Conservation (phyloP, 2,113 vertebrate species). For the Ranitomeya imitator region DNA sequence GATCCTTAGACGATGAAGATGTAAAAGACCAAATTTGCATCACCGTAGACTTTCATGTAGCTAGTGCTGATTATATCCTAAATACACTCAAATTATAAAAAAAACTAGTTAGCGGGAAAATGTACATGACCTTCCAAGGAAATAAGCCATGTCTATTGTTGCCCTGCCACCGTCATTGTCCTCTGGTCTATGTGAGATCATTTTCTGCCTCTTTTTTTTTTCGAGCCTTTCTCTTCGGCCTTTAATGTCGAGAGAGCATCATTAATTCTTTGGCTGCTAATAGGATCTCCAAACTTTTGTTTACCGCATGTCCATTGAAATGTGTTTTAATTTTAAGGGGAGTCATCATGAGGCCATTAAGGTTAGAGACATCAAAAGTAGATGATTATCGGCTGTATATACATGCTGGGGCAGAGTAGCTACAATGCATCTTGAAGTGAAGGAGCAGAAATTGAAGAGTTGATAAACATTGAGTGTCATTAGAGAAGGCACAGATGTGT, state of each 20-base stretch:
- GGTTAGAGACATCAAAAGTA: slow-evolving; percentile 56
- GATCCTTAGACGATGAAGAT: not conserved
- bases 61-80: slow-evolving; percentile 12
- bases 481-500: slow-evolving; percentile 54
- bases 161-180: not conserved
- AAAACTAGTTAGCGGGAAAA: not conserved
- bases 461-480: slow-evolving; percentile 49
- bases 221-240: slow-evolving; percentile 5
- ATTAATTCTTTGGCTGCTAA: slow-evolving; percentile 52
- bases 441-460: slow-evolving; percentile 48
- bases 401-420: slow-evolving; percentile 13
- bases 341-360: slow-evolving; percentile 54
- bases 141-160: slow-evolving; percentile 15
- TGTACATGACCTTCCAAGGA: slow-evolving; percentile 3
- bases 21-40: not conserved
- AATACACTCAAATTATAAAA: slow-evolving; percentile 18
- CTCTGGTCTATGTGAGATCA: slow-evolving; percentile 21
- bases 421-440: slow-evolving; percentile 49
- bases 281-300: slow-evolving; percentile 57
- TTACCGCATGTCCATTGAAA: slow-evolving; percentile 47
- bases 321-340: slow-evolving; percentile 53
- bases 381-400: slow-evolving; percentile 38
- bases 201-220: slow-evolving; percentile 30
- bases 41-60: not conserved
- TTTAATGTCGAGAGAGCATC: slow-evolving; percentile 56